Conservation (phyloP, 2,113 vertebrate species). For the Platichthys flesus region DNA sequence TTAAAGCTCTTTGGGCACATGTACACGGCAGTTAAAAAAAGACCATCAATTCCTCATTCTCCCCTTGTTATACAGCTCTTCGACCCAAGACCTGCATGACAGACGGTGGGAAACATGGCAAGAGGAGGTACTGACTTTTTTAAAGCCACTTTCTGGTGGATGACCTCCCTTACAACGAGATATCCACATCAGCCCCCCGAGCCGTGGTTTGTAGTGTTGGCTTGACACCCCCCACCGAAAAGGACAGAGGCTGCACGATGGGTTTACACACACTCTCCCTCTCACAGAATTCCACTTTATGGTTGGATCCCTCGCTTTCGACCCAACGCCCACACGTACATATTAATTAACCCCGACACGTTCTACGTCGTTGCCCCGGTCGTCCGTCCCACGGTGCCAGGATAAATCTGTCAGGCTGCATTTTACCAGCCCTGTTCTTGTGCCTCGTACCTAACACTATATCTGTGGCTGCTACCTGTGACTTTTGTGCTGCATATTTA, state of each 20-base stretch:
- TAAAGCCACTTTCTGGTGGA: slow-evolving; percentile 13
- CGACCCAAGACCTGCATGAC: slow-evolving; percentile 96
- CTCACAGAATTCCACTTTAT: slow-evolving; percentile 56
- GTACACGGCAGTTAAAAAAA: not conserved
- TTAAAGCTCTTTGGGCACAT: not conserved
- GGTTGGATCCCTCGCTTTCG: slow-evolving; percentile 46
- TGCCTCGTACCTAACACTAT: slow-evolving; percentile 69
- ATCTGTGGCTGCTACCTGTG: slow-evolving; percentile 70
- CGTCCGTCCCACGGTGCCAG: slow-evolving; percentile 61
- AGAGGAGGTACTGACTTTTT: slow-evolving; percentile 81
- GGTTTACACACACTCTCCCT: slow-evolving; percentile 9
- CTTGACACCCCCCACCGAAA: slow-evolving; percentile 2
- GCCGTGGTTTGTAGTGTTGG: not conserved
- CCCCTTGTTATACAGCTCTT: slow-evolving; percentile 82
- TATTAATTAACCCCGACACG: slow-evolving; percentile 27
- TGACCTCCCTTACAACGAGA: slow-evolving; percentile 13
- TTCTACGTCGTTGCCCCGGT: slow-evolving; percentile 31
- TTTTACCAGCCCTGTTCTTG: slow-evolving; percentile 60
- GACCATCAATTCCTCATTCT: not conserved
- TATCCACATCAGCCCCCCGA: slow-evolving; percentile 1
- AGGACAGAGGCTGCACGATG: slow-evolving; percentile 14
- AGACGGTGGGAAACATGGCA: slow-evolving; percentile 81
- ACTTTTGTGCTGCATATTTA: slow-evolving; percentile 68
- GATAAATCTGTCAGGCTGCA: slow-evolving; percentile 64
- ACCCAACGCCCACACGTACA: slow-evolving; percentile 21